These are phyloP conservation scores for Saxidomus purpurata DNA, from an alignment of 1,140 invertebrate species.

Conservation along the genomic window DNA sequence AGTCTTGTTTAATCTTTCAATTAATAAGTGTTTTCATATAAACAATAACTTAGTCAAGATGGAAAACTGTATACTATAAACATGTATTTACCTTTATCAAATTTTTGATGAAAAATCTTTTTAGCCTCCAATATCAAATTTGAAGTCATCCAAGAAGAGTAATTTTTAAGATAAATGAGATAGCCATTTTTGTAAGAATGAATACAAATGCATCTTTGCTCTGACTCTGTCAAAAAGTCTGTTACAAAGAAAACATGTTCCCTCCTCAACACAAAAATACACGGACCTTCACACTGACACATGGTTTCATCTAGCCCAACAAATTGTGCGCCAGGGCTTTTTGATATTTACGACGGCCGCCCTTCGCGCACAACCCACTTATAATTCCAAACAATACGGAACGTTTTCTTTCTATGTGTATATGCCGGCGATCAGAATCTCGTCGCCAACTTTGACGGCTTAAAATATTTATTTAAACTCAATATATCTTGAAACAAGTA, in stretches of 20 bases:
- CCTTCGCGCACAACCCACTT: too few relatives aligned
- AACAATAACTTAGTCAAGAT: not conserved
- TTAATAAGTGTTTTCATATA: not conserved
- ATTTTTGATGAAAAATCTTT: conserved; percentile 14
- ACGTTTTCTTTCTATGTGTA: too few relatives aligned
- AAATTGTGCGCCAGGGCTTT: too few relatives aligned
- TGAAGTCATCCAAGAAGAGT: conserved; percentile 5
- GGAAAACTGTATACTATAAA: conserved; percentile 1
- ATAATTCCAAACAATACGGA: too few relatives aligned
- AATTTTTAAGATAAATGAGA: conserved; percentile 14
- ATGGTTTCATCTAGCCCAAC: not conserved
- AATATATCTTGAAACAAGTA: too few relatives aligned
- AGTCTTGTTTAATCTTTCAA: conserved; percentile 8
- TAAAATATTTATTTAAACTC: too few relatives aligned
- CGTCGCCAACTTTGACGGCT: too few relatives aligned
- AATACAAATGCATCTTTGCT: conserved; percentile 6
- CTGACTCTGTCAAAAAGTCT: not conserved
- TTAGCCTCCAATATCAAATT: not conserved
- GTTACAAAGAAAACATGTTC: conserved; percentile 1
- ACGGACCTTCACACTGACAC: not conserved
- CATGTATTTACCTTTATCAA: not conserved
- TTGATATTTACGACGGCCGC: too few relatives aligned
- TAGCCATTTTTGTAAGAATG: not conserved
- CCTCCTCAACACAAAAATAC: conserved; percentile 12
- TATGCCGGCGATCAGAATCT: too few relatives aligned